Evolutionary conservation across 2,888 invertebrate genomes (phyloP), one percentile per base, ranked within the genome.

Genomic region (Unio delphinus): DNA sequence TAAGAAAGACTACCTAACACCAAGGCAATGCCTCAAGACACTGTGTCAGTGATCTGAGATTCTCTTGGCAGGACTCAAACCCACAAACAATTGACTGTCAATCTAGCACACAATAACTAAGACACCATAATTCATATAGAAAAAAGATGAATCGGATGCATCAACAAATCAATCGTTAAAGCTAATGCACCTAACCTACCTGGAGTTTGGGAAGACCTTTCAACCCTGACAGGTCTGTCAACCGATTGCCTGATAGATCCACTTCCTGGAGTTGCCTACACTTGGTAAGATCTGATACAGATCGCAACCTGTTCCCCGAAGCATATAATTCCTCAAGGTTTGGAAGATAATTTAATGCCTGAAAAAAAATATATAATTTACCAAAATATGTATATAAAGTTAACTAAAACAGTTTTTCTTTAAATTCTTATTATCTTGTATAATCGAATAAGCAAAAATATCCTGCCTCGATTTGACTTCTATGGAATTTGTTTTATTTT

Each of bases 321-420:
- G 80, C 85, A 72, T 77, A 81, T 30, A 88, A 74, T 67, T 88
- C 88, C 67, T 86, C 87, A 60, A 88, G 71, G 67, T 86, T 87
- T 61, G 88, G 86, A 61, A 88, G 67, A 68, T 86, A 87, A 66
- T 80, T 84, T n/a, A 88, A 66, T 58, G 87, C 85, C 88, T 88
- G 79, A 0, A 80, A 71, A 28, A 60, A 68, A 62, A 65, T 4
- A 62, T 54, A 23, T 26, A 58, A 58, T 8, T 11, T 11, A 58
- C 8, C 0, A 17, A 58, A 58, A 58, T 18, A 58, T 18, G 11
- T 58, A 58, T 3, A 58, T 11, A 17, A 58, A 11, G 15, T 58
- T 23, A 2, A 15, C n/a, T 58, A 1, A 15, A 26, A 23, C 15
- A 23, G 2, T 45, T 11, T 45, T 34, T 23, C 23, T 23, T 11